phyloP scores from a whole-genome alignment of 35 echinoderm and acorn worm genomes.

The Eucidaris tribuloides region DNA sequence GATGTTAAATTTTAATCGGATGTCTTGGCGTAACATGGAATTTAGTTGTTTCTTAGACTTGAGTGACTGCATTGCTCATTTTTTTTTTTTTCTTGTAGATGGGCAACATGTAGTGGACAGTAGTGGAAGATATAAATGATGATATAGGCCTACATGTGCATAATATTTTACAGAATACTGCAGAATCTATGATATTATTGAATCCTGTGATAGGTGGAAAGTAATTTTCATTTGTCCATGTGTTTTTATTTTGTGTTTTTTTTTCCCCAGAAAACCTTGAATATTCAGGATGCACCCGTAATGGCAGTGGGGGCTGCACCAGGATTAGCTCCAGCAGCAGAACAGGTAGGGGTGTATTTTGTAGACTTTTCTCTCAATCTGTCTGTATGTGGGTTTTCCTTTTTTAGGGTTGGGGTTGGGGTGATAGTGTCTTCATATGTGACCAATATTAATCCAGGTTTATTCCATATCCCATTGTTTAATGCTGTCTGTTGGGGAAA shows the following conservation, averaged over 20 bases:
- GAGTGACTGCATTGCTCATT: neutral
- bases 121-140: neutral
- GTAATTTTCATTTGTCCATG: no score
- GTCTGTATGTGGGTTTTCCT: no score
- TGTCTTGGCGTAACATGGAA: no score
- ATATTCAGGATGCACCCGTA: slow-evolving; percentile 89
- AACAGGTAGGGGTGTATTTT: slow-evolving; percentile 29
- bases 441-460: no score
- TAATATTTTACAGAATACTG: neutral
- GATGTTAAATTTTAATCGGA: no score
- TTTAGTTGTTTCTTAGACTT: no score
- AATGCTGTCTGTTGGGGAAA: no score
- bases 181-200: neutral
- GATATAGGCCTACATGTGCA: neutral
- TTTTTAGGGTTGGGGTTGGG: no score
- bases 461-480: no score
- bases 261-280: slow-evolving; percentile 61
- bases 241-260: no score
- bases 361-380: no score
- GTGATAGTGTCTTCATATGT: no score
- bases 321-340: slow-evolving; percentile 19
- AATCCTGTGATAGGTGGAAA: neutral
- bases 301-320: slow-evolving; percentile 58
- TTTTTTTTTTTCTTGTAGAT: neutral
- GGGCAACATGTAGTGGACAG: neutral